Evolutionary conservation across 2,113 vertebrate species (phyloP).

Genomic region (Merops nubicus): DNA sequence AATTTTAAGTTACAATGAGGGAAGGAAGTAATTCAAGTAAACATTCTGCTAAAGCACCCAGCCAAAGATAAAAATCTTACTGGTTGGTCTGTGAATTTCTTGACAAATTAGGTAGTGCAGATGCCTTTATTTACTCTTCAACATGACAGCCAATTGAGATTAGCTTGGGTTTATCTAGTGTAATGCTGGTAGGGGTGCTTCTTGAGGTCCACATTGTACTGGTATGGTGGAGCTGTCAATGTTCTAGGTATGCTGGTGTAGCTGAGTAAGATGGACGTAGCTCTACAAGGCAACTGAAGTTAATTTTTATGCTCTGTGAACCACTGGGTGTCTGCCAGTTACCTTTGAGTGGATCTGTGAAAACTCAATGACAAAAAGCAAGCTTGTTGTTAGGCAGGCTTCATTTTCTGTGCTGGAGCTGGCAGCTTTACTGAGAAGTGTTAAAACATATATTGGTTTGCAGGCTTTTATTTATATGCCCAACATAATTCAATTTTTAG

Average conservation of each 20-base stretch:
- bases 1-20: not conserved
- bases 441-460: not conserved
- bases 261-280: not conserved
- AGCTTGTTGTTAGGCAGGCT: not conserved
- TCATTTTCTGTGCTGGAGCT: not conserved
- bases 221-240: not conserved
- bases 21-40: not conserved
- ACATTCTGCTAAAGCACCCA: not conserved
- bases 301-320: not conserved
- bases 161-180: not conserved
- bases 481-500: not conserved
- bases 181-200: not conserved
- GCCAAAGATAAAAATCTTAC: not conserved
- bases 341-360: not conserved
- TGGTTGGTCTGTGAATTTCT: not conserved
- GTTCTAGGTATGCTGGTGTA: not conserved
- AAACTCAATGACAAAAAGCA: conserved; percentile 3
- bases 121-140: not conserved
- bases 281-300: not conserved
- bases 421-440: not conserved
- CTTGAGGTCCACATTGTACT: not conserved
- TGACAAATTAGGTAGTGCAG: not conserved
- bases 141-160: not conserved
- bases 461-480: not conserved
- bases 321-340: not conserved